Base-by-base conservation (phyloP, 2,113 vertebrate species). In the Oreotrochilus melanogaster region DNA sequence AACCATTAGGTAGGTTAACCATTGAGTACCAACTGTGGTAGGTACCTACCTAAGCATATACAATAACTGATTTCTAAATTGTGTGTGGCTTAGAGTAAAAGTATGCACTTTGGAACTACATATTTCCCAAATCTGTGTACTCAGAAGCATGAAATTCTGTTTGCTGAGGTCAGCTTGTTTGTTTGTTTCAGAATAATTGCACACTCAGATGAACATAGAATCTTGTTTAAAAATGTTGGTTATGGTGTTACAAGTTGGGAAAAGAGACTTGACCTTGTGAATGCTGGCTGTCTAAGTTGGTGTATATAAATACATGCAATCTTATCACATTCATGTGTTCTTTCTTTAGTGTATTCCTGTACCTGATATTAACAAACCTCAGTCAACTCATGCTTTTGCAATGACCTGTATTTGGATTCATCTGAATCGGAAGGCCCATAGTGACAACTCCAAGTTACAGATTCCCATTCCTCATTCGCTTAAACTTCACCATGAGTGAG, bases 371-470 rank as follows among this genome's bases (percentile, higher is more conserved):
- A 99, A 99, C 98, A 99, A 99, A 88, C 99, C 99, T 6, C 99
- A 99, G 97, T 99, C 99, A 30, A 99, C 99, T 30, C 99, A 99
- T 60, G 98, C 99, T 56, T 99, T 99, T 94, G 99, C 99, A 39
- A 99, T 99, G 99, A 99, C 99, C 84, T 99, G 99, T 97, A 99
- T 99, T 96, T 99, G 99, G 99, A 99, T 99, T 96, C 99, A 99
- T 93, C 98, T 99, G 86, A 99, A 99, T 95, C 99, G 99, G 95
- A 99, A 99, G 97, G 99, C 99, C 37, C 99, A 99, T 82, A 99
- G 98, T 57, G 99, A 99, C 97, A 98, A 99, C 97, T 99, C 99
- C 95, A 99, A 99, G 80, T 97, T 99, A 11, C 99, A 99, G 97
- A 99, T 99, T 93, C 99, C 99, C 50, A 99, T 99, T 84, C 99